Evolutionary conservation across 2,888 invertebrate species (phyloP), one percentile per base, ranked within the genome.

Genomic region (Pyrochroa serraticornis): DNA sequence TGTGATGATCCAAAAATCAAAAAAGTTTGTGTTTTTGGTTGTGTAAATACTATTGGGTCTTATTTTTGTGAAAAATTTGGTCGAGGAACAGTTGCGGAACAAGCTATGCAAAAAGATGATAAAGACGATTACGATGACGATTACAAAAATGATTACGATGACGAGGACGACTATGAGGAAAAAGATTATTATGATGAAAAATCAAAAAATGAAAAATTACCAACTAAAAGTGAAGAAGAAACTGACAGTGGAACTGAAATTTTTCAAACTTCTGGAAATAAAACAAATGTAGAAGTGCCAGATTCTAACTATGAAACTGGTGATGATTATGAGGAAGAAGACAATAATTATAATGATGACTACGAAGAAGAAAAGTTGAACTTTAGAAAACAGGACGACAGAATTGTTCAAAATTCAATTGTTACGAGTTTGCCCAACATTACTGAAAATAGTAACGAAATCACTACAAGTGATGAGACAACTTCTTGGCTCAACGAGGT

Each of bases 1-100:
- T 90, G 90, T 69, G 80, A 82, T 13, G 77, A 72, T 51, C 69
- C 76, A 0, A 75, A 79, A 46, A 66, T 81, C n/a, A 67, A 72
- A 2, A 59, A 71, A 35, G 60, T 74, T 60, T 81, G 87, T 61
- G 71, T 75, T 2, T 72, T 76, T 63, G 82, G 81, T 31, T 90
- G 90, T 74, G 79, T 85, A 60, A 90, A 90, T 74, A 83, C 82
- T 0, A 81, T 82, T 3, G 89, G 90, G 12, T 84, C 87, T 0
- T 89, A 84, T 75, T 74, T 74, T 36, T 85, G 85, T 63, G 71
- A 54, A 3, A 34, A 61, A 36, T 7, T 47, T 38, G 44, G 14
- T 2, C 44, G 57, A 0, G 55, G 45, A 6, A 44, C 60, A 14
- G 50, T 61, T 32, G 53, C 67, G 2, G 69, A 71, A 48, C 62